phyloP scores from a whole-genome alignment of 2,888 invertebrate genomes.

The Acleris sparsana region DNA sequence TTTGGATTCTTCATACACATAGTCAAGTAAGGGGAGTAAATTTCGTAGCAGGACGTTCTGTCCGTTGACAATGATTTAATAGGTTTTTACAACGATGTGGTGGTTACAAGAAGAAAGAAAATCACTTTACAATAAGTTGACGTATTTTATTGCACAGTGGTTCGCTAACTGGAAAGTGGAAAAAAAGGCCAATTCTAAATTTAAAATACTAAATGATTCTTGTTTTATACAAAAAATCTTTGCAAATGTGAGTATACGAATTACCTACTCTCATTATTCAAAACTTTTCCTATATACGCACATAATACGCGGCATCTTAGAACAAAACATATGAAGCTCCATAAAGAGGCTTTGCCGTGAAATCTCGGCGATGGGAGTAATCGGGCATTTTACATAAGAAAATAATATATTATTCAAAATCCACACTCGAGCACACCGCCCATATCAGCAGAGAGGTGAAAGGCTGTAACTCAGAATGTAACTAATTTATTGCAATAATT shows the following conservation, averaged over 20 bases:
- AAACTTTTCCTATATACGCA: slow-evolving; percentile 38
- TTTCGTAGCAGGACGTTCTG: too few relatives aligned
- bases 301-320: slow-evolving; percentile 62
- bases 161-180: too few relatives aligned
- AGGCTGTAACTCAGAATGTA: slow-evolving; percentile 39
- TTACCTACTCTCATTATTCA: not conserved
- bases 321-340: slow-evolving; percentile 77
- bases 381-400: slow-evolving; percentile 83
- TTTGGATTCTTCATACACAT: not conserved
- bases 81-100: too few relatives aligned
- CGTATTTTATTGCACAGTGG: too few relatives aligned
- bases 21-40: not conserved
- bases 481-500: too few relatives aligned
- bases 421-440: slow-evolving; percentile 71
- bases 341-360: slow-evolving; percentile 77
- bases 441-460: slow-evolving; percentile 45
- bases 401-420: slow-evolving; percentile 84
- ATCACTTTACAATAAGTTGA: too few relatives aligned
- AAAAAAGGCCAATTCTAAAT: too few relatives aligned
- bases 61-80: too few relatives aligned
- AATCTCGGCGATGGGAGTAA: slow-evolving; percentile 79
- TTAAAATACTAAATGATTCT: too few relatives aligned
- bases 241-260: not conserved
- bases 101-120: too few relatives aligned
- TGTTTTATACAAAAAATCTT: not conserved